A percentile compares a stretch with the other conserved stretches of the same genome.
Conservation (phyloP, 2,797 vertebrate genomes). For the Momotus momota region DNA sequence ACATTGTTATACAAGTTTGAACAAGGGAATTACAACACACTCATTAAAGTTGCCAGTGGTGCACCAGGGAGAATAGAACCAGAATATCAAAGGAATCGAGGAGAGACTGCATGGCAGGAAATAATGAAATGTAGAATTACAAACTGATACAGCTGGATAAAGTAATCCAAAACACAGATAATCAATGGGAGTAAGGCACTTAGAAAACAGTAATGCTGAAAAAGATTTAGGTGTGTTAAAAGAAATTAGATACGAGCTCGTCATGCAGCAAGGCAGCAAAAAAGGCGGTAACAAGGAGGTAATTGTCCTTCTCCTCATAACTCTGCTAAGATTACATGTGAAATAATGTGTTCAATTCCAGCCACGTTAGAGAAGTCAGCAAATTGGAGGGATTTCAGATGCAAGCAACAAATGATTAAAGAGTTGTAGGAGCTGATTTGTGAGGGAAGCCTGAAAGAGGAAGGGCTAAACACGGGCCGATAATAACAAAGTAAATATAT, state of each 20-base stretch:
- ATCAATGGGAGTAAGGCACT: not conserved
- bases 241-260: not conserved
- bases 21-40: not conserved
- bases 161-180: slow-evolving; percentile 24
- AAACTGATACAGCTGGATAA: not conserved
- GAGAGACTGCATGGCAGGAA: not conserved
- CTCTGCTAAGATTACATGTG: slow-evolving; percentile 13
- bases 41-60: slow-evolving; percentile 12
- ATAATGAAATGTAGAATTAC: slow-evolving; percentile 1
- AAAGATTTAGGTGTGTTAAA: slow-evolving; percentile 33
- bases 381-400: slow-evolving; percentile 43
- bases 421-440: slow-evolving; percentile 22
- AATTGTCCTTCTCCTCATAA: slow-evolving; percentile 12
- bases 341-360: slow-evolving; percentile 20
- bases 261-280: not conserved
- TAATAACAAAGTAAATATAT: not conserved
- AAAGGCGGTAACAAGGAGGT: not conserved
- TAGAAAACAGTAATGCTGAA: slow-evolving; percentile 13
- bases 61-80: not conserved
- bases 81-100: not conserved
- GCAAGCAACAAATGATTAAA: slow-evolving; percentile 27
- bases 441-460: not conserved
- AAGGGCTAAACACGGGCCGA: not conserved
- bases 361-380: not conserved
- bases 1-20: not conserved